These are phyloP conservation scores for Ptilodon capucinus DNA, from an alignment of 2,888 invertebrate genomes.

Conservation along the genomic window DNA sequence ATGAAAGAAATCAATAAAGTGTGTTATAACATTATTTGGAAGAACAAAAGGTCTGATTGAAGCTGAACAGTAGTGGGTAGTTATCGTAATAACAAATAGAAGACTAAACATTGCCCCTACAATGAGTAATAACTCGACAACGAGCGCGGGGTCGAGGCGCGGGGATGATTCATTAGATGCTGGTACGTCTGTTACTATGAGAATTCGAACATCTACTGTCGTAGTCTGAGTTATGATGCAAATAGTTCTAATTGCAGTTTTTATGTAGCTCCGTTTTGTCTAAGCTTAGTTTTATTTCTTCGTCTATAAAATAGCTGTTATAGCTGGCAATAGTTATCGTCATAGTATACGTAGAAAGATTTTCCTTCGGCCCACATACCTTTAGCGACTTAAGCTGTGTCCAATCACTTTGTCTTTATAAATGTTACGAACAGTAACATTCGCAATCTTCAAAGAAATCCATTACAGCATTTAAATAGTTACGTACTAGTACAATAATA, in stretches of 20 bases:
- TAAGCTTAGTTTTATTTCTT: not conserved
- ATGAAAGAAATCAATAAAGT: constrained; percentile 20
- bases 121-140: constrained; percentile 34
- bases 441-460: not conserved
- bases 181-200: constrained; percentile 15
- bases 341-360: too few species aligned
- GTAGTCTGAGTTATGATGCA: not conserved
- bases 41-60: constrained; percentile 33
- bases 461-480: not conserved
- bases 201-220: constrained; percentile 11
- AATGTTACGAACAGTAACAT: too few species aligned
- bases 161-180: constrained; percentile 28
- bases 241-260: not conserved
- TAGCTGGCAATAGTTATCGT: too few species aligned
- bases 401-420: too few species aligned
- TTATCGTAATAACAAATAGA: constrained; percentile 29
- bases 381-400: too few species aligned
- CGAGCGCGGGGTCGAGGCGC: constrained; percentile 12
- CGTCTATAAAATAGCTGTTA: too few species aligned
- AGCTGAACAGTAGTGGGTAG: constrained; percentile 13
- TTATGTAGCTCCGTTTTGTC: not conserved
- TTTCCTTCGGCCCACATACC: too few species aligned
- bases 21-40: constrained; percentile 8
- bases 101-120: constrained; percentile 35
- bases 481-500: not conserved